Conservation (phyloP, 2,888 invertebrate species). For the Drosophila helvetica region DNA sequence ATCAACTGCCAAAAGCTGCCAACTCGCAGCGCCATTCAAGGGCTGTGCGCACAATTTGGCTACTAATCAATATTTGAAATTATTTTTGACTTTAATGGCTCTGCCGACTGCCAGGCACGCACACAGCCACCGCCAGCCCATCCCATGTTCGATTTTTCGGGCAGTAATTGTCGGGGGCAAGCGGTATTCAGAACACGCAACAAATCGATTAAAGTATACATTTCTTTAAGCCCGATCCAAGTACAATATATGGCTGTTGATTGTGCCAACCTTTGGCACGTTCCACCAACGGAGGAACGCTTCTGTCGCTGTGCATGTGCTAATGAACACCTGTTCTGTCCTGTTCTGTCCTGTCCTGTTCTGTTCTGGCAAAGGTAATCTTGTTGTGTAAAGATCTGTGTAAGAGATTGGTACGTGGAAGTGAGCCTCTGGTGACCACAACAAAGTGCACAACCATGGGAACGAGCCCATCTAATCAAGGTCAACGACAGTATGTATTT, state of each 20-base stretch:
- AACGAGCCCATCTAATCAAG: slow-evolving; percentile 3
- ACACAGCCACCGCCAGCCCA: slow-evolving; percentile 9
- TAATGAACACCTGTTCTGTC: slow-evolving; percentile 36
- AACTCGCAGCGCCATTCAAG: slow-evolving; percentile 22
- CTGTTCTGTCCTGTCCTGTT: slow-evolving; percentile 3
- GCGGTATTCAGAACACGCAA: slow-evolving; percentile 71
- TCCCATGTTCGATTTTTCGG: slow-evolving; percentile 28
- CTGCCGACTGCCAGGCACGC: slow-evolving; percentile 42
- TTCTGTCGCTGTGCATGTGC: slow-evolving; percentile 10
- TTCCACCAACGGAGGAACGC: slow-evolving; percentile 8
- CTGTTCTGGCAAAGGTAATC: slow-evolving; percentile 11
- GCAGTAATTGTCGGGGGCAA: slow-evolving; percentile 53
- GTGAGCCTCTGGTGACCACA: neutral
- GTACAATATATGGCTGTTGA: neutral
- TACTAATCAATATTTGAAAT: slow-evolving; percentile 71
- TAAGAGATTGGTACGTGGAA: neutral
- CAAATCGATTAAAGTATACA: slow-evolving; percentile 73
- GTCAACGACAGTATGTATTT: neutral
- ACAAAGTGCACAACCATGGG: slow-evolving; percentile 1
- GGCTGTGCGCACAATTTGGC: slow-evolving; percentile 42
- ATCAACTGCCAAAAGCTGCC: slow-evolving; percentile 32
- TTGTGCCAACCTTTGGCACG: slow-evolving; percentile 36
- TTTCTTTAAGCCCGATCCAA: slow-evolving; percentile 43
- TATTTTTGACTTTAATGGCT: slow-evolving; percentile 67
- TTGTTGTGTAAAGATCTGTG: slow-evolving; percentile 3